phyloP scores from a whole-genome alignment of 64 coral and sea anemone species.

The Exaiptasia diaphana region DNA sequence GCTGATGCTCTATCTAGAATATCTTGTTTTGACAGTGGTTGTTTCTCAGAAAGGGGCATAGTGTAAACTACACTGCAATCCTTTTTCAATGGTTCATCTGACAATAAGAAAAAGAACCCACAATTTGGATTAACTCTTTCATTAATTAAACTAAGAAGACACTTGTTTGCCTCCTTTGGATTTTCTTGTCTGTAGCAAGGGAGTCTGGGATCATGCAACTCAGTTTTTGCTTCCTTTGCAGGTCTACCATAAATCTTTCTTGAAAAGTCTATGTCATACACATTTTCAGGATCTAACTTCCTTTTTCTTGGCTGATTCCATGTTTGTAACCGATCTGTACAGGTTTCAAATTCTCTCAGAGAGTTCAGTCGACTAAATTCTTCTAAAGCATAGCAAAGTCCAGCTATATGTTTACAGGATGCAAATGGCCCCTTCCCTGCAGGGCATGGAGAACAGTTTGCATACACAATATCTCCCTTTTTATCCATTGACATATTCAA shows the following conservation, averaged over 20 bases:
- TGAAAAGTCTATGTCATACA: slow-evolving; percentile 41
- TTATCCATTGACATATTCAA: not conserved
- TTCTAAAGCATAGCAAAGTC: slow-evolving; percentile 38
- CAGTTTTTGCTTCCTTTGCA: not conserved
- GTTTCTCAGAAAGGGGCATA: not conserved
- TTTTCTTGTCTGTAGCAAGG: slow-evolving; percentile 16
- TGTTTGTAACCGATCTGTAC: slow-evolving; percentile 8
- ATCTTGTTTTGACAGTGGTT: slow-evolving; percentile 16
- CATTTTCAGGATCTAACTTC: slow-evolving; percentile 17
- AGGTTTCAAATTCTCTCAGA: slow-evolving; percentile 33
- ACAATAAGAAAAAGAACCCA: slow-evolving; percentile 45
- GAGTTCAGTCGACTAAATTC: slow-evolving; percentile 11
- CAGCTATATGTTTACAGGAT: slow-evolving; percentile 49
- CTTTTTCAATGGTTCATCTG: not conserved
- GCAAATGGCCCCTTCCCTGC: slow-evolving; percentile 42
- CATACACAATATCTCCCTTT: slow-evolving; percentile 12
- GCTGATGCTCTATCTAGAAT: slow-evolving; percentile 10
- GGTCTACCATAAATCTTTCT: slow-evolving; percentile 42
- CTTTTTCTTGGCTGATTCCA: slow-evolving; percentile 54
- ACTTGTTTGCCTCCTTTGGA: not conserved
- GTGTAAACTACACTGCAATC: not conserved
- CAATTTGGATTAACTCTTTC: not conserved
- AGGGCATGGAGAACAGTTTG: slow-evolving; percentile 12
- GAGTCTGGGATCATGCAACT: slow-evolving; percentile 15
- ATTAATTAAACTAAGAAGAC: not conserved